A percentile compares a stretch with the other conserved stretches of the same genome.
Evolutionary conservation across 2,113 vertebrate genomes (phyloP).

Genomic region (Brachyhypopomus occidentalis): DNA sequence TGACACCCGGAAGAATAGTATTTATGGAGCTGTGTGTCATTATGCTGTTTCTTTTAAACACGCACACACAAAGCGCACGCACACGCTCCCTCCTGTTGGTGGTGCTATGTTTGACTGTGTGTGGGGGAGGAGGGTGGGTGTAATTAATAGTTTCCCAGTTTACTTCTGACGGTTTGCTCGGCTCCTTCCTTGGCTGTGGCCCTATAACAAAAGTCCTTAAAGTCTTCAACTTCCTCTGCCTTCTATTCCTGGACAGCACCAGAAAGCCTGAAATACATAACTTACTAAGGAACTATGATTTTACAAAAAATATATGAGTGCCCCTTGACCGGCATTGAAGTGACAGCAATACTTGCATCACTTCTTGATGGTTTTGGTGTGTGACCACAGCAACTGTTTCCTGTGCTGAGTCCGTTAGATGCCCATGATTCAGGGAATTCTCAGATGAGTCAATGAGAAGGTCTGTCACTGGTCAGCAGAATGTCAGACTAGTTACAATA

Average conservation of each 20-base stretch:
- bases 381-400: background rate
- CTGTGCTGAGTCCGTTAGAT: background rate
- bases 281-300: too few relatives aligned
- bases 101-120: background rate
- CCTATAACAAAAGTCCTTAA: background rate
- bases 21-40: constrained; percentile 33
- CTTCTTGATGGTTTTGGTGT: too few relatives aligned
- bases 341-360: background rate
- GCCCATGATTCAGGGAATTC: background rate
- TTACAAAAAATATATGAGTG: too few relatives aligned
- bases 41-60: constrained; percentile 35
- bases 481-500: background rate
- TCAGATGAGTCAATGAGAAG: background rate
- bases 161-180: constrained; percentile 16
- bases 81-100: background rate
- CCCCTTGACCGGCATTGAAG: background rate
- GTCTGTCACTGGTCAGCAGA: background rate
- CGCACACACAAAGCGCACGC: background rate
- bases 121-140: background rate
- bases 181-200: background rate
- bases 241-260: background rate
- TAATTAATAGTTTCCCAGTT: constrained; percentile 11
- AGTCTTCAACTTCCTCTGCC: background rate
- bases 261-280: too few relatives aligned
- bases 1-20: constrained; percentile 14